These are phyloP conservation scores for Carassius auratus DNA, from an alignment of 2,113 vertebrate species.

Conservation along the genomic window DNA sequence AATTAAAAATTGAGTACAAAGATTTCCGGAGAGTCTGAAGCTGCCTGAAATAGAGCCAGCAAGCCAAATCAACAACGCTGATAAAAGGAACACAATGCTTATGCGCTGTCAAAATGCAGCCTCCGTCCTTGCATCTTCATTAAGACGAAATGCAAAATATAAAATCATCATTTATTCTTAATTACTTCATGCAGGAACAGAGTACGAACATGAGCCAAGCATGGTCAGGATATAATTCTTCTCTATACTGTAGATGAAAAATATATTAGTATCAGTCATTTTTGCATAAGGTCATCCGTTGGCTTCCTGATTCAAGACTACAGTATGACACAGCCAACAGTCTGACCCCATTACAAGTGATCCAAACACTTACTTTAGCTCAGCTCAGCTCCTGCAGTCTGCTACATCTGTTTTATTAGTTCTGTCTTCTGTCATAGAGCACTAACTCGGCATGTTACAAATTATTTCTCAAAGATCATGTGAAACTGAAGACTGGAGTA, in stretches of 20 bases:
- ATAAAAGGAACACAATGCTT: conserved; percentile 4
- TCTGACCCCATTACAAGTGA: background rate
- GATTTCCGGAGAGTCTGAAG: conserved; percentile 32
- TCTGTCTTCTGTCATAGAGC: no score
- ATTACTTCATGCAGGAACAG: conserved; percentile 14
- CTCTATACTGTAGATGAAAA: background rate
- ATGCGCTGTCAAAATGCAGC: conserved; percentile 1
- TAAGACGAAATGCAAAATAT: conserved; percentile 14
- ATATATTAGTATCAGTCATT: background rate
- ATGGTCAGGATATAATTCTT: background rate
- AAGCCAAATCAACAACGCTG: conserved; percentile 41
- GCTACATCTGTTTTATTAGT: background rate
- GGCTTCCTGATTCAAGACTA: background rate
- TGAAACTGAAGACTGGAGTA: no score
- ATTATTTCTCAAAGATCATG: no score
- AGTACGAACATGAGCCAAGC: background rate
- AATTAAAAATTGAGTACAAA: conserved; percentile 55
- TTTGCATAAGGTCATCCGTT: background rate
- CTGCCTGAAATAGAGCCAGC: conserved; percentile 40
- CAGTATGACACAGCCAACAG: background rate
- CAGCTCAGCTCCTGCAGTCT: background rate
- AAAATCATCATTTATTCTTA: conserved; percentile 23
- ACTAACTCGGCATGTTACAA: no score
- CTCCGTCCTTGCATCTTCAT: conserved; percentile 10
- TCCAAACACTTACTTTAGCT: background rate